Evolutionary conservation across 2,888 invertebrate species (phyloP).

Genomic region (Therioaphis trifolii): DNA sequence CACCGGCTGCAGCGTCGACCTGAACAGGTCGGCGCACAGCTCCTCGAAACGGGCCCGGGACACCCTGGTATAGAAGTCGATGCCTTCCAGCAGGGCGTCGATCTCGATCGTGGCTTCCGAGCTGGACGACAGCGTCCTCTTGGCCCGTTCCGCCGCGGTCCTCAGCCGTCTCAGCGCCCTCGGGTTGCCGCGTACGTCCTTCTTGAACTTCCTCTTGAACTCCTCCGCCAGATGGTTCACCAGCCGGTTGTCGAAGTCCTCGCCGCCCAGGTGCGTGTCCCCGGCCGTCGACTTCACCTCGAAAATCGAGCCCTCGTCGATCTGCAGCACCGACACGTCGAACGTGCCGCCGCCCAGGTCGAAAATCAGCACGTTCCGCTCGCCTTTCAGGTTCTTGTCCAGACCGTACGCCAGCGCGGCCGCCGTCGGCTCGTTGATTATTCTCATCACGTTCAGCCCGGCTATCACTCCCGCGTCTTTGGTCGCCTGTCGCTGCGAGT

Average conservation of each 20-base stretch:
- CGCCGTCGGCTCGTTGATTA: constrained; percentile 91
- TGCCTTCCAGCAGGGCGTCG: constrained; percentile 71
- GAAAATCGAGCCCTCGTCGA: constrained; percentile 86
- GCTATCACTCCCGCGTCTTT: constrained; percentile 90
- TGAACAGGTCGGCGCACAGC: constrained; percentile 78
- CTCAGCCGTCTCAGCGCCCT: constrained; percentile 70
- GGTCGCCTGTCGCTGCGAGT: constrained; percentile 77
- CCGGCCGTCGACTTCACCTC: constrained; percentile 88
- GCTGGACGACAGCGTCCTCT: constrained; percentile 71
- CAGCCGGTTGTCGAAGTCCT: constrained; percentile 73
- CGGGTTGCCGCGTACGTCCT: constrained; percentile 70
- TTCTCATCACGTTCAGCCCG: constrained; percentile 87
- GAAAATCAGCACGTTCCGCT: constrained; percentile 86
- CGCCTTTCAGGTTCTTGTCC: constrained; percentile 70
- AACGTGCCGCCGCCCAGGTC: constrained; percentile 91
- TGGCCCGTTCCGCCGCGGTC: constrained; percentile 72
- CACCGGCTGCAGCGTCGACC: constrained; percentile 80
- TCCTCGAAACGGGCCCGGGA: constrained; percentile 83
- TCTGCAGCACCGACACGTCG: constrained; percentile 90
- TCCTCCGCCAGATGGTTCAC: constrained; percentile 73
- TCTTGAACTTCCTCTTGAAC: constrained; percentile 71
- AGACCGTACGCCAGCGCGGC: constrained; percentile 87
- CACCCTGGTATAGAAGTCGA: constrained; percentile 76
- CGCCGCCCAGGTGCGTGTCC: constrained; percentile 85
- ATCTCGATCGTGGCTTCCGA: constrained; percentile 72